Conservation (phyloP, 2,797 vertebrate genomes). For the Yasuhikotakia modesta region DNA sequence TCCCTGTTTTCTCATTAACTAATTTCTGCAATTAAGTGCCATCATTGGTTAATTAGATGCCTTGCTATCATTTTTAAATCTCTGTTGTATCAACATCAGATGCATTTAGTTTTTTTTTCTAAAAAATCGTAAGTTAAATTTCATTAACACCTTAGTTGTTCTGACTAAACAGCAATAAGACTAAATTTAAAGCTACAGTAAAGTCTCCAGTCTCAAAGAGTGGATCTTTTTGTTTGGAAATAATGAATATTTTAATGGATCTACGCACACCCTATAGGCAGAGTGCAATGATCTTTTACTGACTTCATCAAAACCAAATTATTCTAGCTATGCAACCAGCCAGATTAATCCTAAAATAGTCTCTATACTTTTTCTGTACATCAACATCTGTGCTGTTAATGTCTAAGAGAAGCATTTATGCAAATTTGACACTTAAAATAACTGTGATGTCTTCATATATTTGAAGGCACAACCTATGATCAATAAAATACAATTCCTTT, state of each 20-base stretch:
- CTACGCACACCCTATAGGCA: no score
- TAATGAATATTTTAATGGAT: no score
- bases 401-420: background rate
- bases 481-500: background rate
- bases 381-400: background rate
- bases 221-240: no score
- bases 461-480: background rate
- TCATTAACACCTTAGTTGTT: background rate
- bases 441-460: background rate
- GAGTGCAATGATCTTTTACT: no score
- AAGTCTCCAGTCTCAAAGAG: background rate
- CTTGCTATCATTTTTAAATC: background rate
- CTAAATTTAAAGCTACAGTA: background rate
- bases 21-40: background rate
- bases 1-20: background rate
- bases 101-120: background rate
- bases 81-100: background rate
- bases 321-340: no score
- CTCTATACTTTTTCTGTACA: background rate
- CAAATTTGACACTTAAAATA: background rate
- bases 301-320: no score
- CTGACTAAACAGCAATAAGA: background rate
- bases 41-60: background rate
- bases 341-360: no score
- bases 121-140: background rate